phyloP scores from a whole-genome alignment of 2,888 invertebrate species.

The Spicauda simplicius region DNA sequence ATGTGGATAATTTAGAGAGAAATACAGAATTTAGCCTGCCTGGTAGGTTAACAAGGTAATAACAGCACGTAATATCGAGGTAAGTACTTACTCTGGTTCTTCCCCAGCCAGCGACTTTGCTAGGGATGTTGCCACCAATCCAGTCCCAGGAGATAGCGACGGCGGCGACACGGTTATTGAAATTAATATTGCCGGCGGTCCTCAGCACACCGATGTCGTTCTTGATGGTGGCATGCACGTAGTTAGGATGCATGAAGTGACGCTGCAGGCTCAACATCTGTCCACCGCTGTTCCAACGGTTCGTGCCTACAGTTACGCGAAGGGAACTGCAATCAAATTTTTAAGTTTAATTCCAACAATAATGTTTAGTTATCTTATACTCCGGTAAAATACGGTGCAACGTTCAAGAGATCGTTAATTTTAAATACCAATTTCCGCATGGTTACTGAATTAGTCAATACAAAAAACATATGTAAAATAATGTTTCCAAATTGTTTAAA shows the following conservation, averaged over 20 bases:
- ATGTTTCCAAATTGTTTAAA: no score
- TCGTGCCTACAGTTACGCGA: slow-evolving; percentile 58
- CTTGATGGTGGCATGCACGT: slow-evolving; percentile 50
- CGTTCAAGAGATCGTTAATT: no score
- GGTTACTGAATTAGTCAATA: no score
- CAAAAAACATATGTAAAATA: no score
- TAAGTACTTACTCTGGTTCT: slow-evolving; percentile 45
- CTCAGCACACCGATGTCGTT: slow-evolving; percentile 53
- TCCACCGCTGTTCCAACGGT: slow-evolving; percentile 63
- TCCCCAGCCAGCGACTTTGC: slow-evolving; percentile 53
- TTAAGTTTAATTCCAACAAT: no score
- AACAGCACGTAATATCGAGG: no score
- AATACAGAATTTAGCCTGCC: no score
- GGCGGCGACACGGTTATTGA: slow-evolving; percentile 36
- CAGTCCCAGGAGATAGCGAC: slow-evolving; percentile 43
- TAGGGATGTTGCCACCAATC: slow-evolving; percentile 43
- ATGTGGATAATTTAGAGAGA: no score
- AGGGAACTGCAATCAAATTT: slow-evolving; percentile 48
- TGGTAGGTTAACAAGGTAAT: no score
- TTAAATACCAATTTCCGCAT: no score
- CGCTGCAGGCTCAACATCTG: slow-evolving; percentile 48
- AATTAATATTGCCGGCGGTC: slow-evolving; percentile 39
- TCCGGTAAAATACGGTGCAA: neutral
- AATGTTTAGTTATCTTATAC: neutral
- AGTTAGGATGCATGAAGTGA: slow-evolving; percentile 60